phyloP scores from a whole-genome alignment of 1,140 invertebrate species.

The Forficula auricularia region DNA sequence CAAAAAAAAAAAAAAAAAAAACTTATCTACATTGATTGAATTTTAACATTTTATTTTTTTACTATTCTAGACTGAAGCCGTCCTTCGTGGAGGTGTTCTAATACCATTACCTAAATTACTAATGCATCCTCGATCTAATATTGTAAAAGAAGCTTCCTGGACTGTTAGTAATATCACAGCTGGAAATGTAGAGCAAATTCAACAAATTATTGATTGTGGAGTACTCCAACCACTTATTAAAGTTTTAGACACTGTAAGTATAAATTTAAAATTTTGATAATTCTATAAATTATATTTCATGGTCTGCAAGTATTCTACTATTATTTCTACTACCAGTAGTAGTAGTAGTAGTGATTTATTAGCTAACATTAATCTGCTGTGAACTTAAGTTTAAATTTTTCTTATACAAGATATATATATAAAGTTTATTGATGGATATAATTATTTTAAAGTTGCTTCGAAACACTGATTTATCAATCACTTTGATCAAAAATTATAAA shows the following conservation, averaged over 20 bases:
- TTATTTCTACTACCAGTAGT: too few species aligned
- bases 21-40: not conserved
- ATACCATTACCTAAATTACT: constrained; percentile 52
- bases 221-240: constrained; percentile 49
- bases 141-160: constrained; percentile 75
- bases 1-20: too few species aligned
- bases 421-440: too few species aligned
- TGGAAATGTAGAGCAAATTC: constrained; percentile 55
- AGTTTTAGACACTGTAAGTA: constrained; percentile 41
- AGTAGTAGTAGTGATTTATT: too few species aligned
- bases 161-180: constrained; percentile 67
- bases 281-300: not conserved
- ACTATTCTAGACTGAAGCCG: constrained; percentile 64
- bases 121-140: constrained; percentile 50
- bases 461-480: too few species aligned
- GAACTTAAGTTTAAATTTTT: too few species aligned
- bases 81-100: constrained; percentile 65
- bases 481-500: too few species aligned
- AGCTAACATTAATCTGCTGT: too few species aligned
- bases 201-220: constrained; percentile 50
- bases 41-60: not conserved
- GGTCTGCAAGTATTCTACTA: too few species aligned
- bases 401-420: too few species aligned
- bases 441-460: too few species aligned
- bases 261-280: too few species aligned